A percentile compares a stretch with the other conserved stretches of the same genome.
These are phyloP conservation scores for Cyanistes caeruleus DNA, from an alignment of 2,113 vertebrate species.

Conservation along the genomic window DNA sequence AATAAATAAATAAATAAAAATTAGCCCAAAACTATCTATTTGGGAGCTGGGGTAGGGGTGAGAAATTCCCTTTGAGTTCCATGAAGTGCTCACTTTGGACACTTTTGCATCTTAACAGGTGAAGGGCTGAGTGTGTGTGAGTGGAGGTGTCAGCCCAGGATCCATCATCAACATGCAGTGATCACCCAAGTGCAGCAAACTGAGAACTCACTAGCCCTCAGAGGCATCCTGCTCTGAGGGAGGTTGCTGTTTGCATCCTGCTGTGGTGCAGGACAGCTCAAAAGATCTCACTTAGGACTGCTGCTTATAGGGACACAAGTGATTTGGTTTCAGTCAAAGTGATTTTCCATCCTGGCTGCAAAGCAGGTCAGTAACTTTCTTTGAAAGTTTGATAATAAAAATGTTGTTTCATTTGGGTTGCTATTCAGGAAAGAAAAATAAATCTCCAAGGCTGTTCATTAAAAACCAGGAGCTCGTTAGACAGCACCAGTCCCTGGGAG, in stretches of 20 bases:
- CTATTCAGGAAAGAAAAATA: background rate
- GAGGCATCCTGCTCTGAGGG: fast-evolving
- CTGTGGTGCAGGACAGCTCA: background rate
- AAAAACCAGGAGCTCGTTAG: background rate
- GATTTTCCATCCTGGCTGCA: background rate
- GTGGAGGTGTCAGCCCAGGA: background rate
- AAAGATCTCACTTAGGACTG: background rate
- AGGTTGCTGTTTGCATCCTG: background rate
- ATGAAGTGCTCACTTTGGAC: background rate
- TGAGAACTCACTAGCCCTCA: background rate
- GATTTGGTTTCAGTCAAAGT: background rate
- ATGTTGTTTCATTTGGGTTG: background rate
- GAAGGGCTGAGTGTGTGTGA: background rate
- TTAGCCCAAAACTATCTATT: background rate
- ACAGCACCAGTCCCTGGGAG: background rate
- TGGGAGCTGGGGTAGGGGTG: fast-evolving
- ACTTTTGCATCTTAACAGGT: background rate
- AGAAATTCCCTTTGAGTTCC: background rate
- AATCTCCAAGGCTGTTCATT: fast-evolving
- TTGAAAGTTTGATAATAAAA: background rate
- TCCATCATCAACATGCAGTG: background rate
- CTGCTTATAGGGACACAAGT: background rate
- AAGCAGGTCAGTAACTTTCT: background rate
- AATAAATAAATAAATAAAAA: background rate
- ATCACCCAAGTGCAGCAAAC: background rate